A percentile compares a stretch with the other conserved stretches of the same genome.
Conservation (phyloP, 2,888 invertebrate species). For the Rhamnusium bicolor region DNA sequence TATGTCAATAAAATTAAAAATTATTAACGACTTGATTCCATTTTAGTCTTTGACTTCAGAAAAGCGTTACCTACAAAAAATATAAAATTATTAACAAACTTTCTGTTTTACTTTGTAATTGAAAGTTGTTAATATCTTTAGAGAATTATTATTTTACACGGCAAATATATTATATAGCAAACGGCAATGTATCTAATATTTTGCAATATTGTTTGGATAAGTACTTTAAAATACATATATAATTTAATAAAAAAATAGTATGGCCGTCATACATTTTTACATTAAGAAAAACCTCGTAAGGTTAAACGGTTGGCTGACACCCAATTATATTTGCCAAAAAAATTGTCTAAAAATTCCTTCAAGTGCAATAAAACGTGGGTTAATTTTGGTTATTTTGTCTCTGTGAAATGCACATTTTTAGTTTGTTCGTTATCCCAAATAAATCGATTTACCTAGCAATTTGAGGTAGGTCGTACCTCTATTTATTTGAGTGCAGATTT, state of each 20-base stretch:
- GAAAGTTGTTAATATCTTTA: no score
- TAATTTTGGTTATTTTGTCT: background rate
- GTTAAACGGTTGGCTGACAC: slow-evolving; percentile 33
- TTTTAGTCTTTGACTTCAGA: no score
- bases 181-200: no score
- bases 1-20: no score
- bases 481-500: background rate
- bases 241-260: background rate
- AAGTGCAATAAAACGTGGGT: slow-evolving; percentile 14
- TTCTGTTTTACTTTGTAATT: no score
- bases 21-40: no score
- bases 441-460: background rate
- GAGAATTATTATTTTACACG: no score
- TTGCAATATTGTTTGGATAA: no score
- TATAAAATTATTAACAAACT: no score
- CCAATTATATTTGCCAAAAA: slow-evolving; percentile 39
- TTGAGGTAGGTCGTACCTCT: background rate
- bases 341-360: slow-evolving; percentile 30
- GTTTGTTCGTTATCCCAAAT: background rate
- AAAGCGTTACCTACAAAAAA: no score
- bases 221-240: no score
- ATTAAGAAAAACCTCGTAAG: slow-evolving; percentile 30
- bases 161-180: no score
- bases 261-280: slow-evolving; percentile 9
- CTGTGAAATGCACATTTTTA: background rate